A percentile compares a stretch with the other conserved stretches of the same genome.
Evolutionary conservation across 2,113 vertebrate species (phyloP).

Genomic region (Tetrao urogallus): DNA sequence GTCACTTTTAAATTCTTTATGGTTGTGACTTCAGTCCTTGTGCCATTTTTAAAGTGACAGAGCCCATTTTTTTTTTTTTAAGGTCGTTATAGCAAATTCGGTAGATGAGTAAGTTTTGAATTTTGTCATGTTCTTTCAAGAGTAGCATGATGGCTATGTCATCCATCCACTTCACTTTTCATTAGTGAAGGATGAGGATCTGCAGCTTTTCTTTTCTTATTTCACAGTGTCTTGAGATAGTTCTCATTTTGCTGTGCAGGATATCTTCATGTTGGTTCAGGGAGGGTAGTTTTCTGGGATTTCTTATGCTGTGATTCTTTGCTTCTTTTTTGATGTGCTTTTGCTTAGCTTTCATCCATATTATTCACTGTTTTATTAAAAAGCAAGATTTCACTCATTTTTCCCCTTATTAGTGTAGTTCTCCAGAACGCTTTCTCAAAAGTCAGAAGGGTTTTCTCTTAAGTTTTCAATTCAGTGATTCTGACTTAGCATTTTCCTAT

Average conservation of each 20-base stretch:
- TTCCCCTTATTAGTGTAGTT: neutral
- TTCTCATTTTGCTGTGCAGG: neutral
- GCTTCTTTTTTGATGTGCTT: neutral
- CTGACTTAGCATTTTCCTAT: neutral
- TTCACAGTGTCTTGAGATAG: neutral
- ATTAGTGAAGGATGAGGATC: neutral
- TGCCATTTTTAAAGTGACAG: neutral
- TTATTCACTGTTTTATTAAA: neutral
- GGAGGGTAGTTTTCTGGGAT: neutral
- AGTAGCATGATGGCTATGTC: neutral
- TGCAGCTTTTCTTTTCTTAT: neutral
- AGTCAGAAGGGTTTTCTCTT: neutral
- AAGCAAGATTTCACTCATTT: neutral
- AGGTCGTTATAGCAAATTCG: neutral
- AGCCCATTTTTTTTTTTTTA: neutral
- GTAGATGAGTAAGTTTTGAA: neutral
- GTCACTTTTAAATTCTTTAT: neutral
- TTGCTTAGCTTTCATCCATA: neutral
- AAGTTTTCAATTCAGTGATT: neutral
- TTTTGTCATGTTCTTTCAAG: rapidly evolving
- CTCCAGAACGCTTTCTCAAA: neutral
- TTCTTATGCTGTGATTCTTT: neutral
- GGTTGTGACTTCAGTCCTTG: neutral
- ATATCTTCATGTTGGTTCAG: neutral
- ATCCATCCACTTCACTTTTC: neutral